phyloP scores from a whole-genome alignment of 1,140 invertebrate genomes.

The Ceratosolen solmsi region DNA sequence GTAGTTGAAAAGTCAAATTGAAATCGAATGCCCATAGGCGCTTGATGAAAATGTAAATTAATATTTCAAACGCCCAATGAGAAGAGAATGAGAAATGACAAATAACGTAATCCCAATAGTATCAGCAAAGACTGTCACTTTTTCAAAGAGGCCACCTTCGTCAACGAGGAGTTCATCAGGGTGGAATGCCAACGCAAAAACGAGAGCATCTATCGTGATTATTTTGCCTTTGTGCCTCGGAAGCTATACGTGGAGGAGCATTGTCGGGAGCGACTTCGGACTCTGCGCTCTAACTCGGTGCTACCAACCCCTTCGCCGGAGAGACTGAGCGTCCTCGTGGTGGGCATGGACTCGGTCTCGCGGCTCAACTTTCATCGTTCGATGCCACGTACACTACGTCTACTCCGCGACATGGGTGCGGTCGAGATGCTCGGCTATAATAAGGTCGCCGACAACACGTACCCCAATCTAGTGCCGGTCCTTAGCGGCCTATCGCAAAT shows the following conservation, averaged over 20 bases:
- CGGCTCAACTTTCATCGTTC: slow-evolving; percentile 88
- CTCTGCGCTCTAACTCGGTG: background rate
- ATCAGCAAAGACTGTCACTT: slow-evolving; percentile 68
- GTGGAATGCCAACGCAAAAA: slow-evolving; percentile 76
- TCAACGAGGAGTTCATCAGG: slow-evolving; percentile 77
- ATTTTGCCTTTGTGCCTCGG: slow-evolving; percentile 79
- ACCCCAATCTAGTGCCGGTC: slow-evolving; percentile 85
- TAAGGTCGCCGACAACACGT: slow-evolving; percentile 89
- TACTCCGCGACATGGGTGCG: slow-evolving; percentile 77
- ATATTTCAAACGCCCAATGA: no score
- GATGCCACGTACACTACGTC: slow-evolving; percentile 81
- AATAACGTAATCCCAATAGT: slow-evolving; percentile 53
- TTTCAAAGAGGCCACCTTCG: slow-evolving; percentile 68
- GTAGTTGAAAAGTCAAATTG: no score
- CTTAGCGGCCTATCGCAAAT: slow-evolving; percentile 78
- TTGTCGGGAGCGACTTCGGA: slow-evolving; percentile 34
- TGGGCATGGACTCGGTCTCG: slow-evolving; percentile 92
- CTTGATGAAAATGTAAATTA: no score
- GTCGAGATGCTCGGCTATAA: slow-evolving; percentile 86
- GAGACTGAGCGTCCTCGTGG: slow-evolving; percentile 80
- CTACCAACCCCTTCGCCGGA: slow-evolving; percentile 25
- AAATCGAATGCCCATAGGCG: no score
- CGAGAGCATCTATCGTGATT: slow-evolving; percentile 78
- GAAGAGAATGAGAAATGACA: background rate
- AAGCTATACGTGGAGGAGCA: slow-evolving; percentile 66